A percentile compares a stretch with the other conserved stretches of the same genome.
These are phyloP conservation scores for Mythimna ferrago DNA, from an alignment of 2,888 invertebrate genomes.

Conservation along the genomic window DNA sequence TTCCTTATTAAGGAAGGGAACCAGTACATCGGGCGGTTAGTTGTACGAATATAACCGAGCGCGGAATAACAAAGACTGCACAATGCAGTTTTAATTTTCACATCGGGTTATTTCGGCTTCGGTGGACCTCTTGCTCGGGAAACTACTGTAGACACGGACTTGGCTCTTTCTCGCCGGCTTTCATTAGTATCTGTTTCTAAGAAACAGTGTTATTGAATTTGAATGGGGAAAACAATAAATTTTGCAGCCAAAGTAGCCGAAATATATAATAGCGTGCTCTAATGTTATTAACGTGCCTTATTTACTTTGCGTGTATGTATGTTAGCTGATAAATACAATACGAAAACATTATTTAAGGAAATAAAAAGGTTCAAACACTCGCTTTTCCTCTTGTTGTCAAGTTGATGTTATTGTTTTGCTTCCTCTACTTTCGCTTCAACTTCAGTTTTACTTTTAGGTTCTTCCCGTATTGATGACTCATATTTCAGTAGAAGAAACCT, in stretches of 20 bases:
- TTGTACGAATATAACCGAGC: constrained; percentile 59
- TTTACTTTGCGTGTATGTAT: background rate
- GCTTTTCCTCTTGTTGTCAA: background rate
- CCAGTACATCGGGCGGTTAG: constrained; percentile 48
- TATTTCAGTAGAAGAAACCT: background rate
- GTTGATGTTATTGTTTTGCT: too few relatives aligned
- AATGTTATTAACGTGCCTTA: background rate
- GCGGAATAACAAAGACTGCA: constrained; percentile 61
- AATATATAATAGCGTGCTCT: background rate
- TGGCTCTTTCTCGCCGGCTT: constrained; percentile 1
- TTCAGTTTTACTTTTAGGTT: too few relatives aligned
- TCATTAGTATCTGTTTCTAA: background rate
- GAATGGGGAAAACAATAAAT: background rate
- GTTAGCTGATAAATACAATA: background rate
- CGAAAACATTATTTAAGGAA: background rate
- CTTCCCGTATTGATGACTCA: background rate
- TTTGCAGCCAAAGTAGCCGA: background rate
- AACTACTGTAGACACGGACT: constrained; percentile 37
- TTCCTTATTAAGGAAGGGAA: background rate
- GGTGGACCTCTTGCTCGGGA: constrained; percentile 58
- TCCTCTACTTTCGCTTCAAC: too few relatives aligned
- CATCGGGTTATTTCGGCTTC: constrained; percentile 70
- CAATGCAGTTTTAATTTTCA: constrained; percentile 71
- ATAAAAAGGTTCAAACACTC: background rate
- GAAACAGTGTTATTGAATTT: background rate